Evolutionary conservation across 2,888 invertebrate species (phyloP), one percentile per base, ranked within the genome.

Genomic region (Epinotia bilunana): DNA sequence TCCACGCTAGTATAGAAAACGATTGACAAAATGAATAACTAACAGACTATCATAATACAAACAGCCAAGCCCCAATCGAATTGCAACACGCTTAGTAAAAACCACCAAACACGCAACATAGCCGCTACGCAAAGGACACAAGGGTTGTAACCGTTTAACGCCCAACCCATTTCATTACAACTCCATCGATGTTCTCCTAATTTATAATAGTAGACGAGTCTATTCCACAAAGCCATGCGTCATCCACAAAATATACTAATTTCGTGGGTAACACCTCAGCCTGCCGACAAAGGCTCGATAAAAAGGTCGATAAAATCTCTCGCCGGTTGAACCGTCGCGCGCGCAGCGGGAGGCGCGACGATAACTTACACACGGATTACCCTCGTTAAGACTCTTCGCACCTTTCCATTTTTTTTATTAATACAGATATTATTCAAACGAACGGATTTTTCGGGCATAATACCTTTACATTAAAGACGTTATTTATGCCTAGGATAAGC

Each of bases 331-430:
- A 83, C 78, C 84, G 86, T 76, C 81, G 81, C 84, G 84, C 82
- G 88, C 91, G 80, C 93, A 91, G 92, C 92, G 83, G 90, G 92
- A 83, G 88, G 85, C 85, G 87, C 79, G 79, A 79, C 86, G 91
- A 92, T 92, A 93, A 92, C 91, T 93, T 93, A 93, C 91, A 91
- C 89, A 89, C 86, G 90, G 92, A 93, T 93, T 93, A 93, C 89
- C 88, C 93, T 93, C 93, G 92, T 93, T 93, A 93, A 53, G 91
- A 87, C 91, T 92, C 92, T 93, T 93, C 91, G 91, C 93, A 92
- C 93, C 93, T 93, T 92, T 86, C 86, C 86, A 89, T 90, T 86
- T 88, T 88, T 92, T 90, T 91, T 91, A 90, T 91, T 90, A 90
- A 91, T 90, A 91, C 82, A 88, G 86, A 92, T 91, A 91, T 92